Evolutionary conservation across 2,888 invertebrate genomes (phyloP), one percentile per base, ranked within the genome.

Genomic region (Pandemis corylana): DNA sequence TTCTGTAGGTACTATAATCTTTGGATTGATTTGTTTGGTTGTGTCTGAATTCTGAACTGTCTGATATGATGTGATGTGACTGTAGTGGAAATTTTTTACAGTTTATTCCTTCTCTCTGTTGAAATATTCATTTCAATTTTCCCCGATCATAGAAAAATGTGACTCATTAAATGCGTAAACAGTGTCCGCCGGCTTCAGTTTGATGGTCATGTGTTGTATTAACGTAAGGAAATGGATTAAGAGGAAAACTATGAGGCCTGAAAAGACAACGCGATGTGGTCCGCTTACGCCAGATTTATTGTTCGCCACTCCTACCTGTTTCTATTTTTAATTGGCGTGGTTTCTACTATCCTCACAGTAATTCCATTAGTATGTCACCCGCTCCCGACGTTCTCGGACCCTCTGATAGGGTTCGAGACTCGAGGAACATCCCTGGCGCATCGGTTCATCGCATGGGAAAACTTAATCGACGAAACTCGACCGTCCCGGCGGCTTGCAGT

Each of bases 381-480:
- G 42, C 80, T 92, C 59, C 98, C 98, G 53, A 96, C 97, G 88
- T 98, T 99, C 92, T 96, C 96, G 78, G 98, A 98, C 89, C 98
- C 98, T 41, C 96, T 97, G 85, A 92, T 98, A 96, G 99, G 99
- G 5, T 99, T 99, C 91, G 98, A 98, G 89, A 97, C 98, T 13
- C 95, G 99, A 77, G 98, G 98, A n/a, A 99, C 98, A 1, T 93
- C 95, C 63, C 95, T 99, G 82, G 96, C 98, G 4, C 95, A 97
- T 85, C 96, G 98, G 71, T 94, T 97, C 78, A 96, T 96, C 63
- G 96, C 98, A 44, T 98, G 98, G 97, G 95, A 97, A 82, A 98
- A 98, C 92, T 95, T 99, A 69, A 92, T 97, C 76, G 96, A 97
- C 83, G 96, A 97, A 83, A 96, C 96, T 0, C 95, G 96, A 80